phyloP scores from a whole-genome alignment of 2,888 invertebrate species.

The Andrena haemorrhoa region DNA sequence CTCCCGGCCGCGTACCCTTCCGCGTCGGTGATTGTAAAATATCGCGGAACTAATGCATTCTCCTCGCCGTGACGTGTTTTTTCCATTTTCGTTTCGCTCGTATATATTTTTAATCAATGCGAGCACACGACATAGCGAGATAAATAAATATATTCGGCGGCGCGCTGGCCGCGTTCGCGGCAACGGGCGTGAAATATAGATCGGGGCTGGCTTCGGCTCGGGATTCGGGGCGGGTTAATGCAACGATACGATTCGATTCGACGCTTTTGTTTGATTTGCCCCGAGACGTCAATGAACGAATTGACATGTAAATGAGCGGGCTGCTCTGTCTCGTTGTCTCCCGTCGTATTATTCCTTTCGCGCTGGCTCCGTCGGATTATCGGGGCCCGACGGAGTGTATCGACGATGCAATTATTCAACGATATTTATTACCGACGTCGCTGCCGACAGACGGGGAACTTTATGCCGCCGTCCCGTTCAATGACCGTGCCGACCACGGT shows the following conservation, averaged over 20 bases:
- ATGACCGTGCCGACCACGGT: neutral
- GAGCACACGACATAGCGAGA: neutral
- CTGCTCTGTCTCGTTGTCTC: conserved; percentile 11
- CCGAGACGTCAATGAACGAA: conserved; percentile 48
- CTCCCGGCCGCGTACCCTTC: neutral
- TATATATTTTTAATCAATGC: conserved; percentile 31
- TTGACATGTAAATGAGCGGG: conserved; percentile 47
- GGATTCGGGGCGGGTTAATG: conserved; percentile 40
- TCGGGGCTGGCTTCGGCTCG: conserved; percentile 4
- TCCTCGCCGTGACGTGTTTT: conserved; percentile 11
- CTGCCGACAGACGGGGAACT: conserved; percentile 9
- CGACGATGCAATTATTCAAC: conserved; percentile 19
- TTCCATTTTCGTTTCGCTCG: neutral
- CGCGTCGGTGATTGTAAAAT: conserved; percentile 7
- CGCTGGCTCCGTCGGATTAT: conserved; percentile 36
- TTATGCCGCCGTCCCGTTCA: conserved; percentile 2
- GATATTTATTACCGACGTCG: conserved; percentile 41
- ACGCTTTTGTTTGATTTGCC: conserved; percentile 38
- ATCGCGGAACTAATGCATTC: neutral
- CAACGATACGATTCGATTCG: conserved; percentile 29
- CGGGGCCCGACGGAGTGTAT: conserved; percentile 36
- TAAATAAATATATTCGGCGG: conserved; percentile 24
- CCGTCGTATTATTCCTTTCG: conserved; percentile 30
- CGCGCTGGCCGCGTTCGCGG: neutral
- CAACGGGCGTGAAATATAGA: conserved; percentile 22